Evolutionary conservation across 37 sponge, comb jelly and placozoan species (phyloP).

Genomic region (Geodia barretti): DNA sequence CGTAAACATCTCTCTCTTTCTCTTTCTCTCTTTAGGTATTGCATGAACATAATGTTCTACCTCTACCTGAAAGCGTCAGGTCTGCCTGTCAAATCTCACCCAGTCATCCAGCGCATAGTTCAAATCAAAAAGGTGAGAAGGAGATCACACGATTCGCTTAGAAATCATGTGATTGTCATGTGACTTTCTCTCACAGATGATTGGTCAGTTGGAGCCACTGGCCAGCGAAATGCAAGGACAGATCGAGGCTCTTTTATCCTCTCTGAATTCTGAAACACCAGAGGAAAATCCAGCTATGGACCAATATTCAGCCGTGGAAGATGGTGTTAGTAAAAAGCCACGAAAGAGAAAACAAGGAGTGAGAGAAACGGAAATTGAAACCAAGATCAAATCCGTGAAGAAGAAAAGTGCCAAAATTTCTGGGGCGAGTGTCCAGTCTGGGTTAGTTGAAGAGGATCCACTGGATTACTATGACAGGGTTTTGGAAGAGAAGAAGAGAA

Average conservation of each 20-base stretch:
- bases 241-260: too few species aligned
- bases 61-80: constrained; percentile 55
- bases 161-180: not conserved
- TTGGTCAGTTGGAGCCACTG: constrained; percentile 18
- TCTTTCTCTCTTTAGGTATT: constrained; percentile 36
- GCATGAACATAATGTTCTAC: constrained; percentile 69
- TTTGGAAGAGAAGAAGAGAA: constrained; percentile 27
- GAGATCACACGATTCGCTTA: not conserved
- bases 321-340: not conserved
- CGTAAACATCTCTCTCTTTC: too few species aligned
- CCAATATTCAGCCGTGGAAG: too few species aligned
- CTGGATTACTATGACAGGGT: constrained; percentile 50
- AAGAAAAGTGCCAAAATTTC: not conserved
- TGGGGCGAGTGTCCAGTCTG: not conserved
- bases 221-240: constrained; percentile 9
- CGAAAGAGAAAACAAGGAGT: not conserved
- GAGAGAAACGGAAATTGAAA: not conserved
- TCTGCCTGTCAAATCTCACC: constrained; percentile 44
- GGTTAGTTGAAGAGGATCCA: constrained; percentile 29
- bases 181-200: constrained; percentile 2
- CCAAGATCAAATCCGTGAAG: too few species aligned
- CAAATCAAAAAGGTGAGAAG: constrained; percentile 44
- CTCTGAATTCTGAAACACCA: too few species aligned
- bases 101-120: constrained; percentile 60
- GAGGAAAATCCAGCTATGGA: too few species aligned